Evolutionary conservation across 2,797 vertebrate genomes (phyloP).

Genomic region (Ataeniobius toweri): DNA sequence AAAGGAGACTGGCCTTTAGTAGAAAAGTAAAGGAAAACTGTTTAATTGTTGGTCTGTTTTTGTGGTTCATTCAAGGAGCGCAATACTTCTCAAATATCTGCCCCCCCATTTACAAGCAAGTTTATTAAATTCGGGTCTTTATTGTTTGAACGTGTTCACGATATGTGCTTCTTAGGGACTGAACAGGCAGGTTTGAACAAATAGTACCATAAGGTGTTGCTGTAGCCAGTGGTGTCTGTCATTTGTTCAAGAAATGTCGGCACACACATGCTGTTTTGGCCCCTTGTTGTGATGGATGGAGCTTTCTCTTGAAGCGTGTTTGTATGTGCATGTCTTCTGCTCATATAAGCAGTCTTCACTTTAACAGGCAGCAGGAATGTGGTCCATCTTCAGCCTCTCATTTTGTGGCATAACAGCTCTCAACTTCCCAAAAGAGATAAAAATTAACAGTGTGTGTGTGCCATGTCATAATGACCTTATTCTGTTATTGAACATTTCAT

Average conservation of each 20-base stretch:
- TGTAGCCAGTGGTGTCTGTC: not conserved
- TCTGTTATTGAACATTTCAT: not conserved
- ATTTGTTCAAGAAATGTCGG: conserved; percentile 9
- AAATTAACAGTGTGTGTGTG: conserved; percentile 23
- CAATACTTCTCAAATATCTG: not conserved
- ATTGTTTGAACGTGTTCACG: not conserved
- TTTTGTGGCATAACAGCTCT: conserved; percentile 57
- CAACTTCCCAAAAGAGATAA: conserved; percentile 28
- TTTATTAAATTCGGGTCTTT: not conserved
- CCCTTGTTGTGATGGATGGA: conserved; percentile 11
- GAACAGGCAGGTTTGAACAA: conserved; percentile 16
- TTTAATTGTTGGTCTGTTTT: not conserved
- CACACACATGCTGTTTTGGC: conserved; percentile 9
- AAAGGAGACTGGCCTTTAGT: conserved; percentile 9
- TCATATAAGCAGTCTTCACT: conserved; percentile 50
- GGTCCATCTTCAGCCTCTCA: conserved; percentile 49
- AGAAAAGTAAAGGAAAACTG: not conserved
- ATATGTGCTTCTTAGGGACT: not conserved
- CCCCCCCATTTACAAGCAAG: not conserved
- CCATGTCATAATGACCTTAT: not conserved
- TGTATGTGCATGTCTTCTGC: conserved; percentile 13
- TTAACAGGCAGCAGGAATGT: conserved; percentile 63
- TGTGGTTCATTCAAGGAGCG: not conserved
- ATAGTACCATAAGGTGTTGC: not conserved
- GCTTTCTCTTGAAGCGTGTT: conserved; percentile 11